A percentile compares a stretch with the other conserved stretches of the same genome.
phyloP scores from a whole-genome alignment of 2,888 invertebrate genomes.

The Trachelus troglodyta region DNA sequence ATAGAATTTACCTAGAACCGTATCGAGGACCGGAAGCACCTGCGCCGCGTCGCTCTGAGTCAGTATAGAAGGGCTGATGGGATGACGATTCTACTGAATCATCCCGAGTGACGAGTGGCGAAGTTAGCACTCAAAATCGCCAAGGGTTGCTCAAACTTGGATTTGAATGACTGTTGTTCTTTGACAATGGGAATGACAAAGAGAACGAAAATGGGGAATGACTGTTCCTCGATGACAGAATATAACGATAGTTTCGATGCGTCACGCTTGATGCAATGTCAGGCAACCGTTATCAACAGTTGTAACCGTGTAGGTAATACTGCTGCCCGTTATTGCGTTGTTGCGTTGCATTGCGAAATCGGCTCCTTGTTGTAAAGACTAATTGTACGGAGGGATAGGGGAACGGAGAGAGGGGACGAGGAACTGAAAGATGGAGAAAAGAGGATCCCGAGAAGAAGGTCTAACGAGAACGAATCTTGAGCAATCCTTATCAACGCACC shows the following conservation, averaged over 20 bases:
- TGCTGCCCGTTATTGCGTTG: constrained; percentile 1
- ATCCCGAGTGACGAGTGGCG: background rate
- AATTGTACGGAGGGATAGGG: background rate
- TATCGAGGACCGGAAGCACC: background rate
- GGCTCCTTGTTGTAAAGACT: background rate
- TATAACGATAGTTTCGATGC: background rate
- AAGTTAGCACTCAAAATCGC: background rate
- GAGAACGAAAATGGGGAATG: background rate
- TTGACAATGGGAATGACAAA: background rate
- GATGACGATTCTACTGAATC: background rate
- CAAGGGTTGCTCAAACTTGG: background rate
- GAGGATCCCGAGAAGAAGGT: background rate
- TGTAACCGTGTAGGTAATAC: background rate
- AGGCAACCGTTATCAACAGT: constrained; percentile 2
- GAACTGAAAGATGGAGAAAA: background rate
- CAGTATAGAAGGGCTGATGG: background rate
- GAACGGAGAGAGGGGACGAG: background rate
- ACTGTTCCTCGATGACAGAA: background rate
- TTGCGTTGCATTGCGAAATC: background rate
- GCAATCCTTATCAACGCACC: background rate
- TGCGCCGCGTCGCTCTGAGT: background rate
- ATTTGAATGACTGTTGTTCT: background rate
- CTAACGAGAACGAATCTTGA: background rate
- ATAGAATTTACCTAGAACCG: background rate
- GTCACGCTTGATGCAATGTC: constrained; percentile 5